phyloP scores from a whole-genome alignment of 2,888 invertebrate species.

The Troilus luridus region DNA sequence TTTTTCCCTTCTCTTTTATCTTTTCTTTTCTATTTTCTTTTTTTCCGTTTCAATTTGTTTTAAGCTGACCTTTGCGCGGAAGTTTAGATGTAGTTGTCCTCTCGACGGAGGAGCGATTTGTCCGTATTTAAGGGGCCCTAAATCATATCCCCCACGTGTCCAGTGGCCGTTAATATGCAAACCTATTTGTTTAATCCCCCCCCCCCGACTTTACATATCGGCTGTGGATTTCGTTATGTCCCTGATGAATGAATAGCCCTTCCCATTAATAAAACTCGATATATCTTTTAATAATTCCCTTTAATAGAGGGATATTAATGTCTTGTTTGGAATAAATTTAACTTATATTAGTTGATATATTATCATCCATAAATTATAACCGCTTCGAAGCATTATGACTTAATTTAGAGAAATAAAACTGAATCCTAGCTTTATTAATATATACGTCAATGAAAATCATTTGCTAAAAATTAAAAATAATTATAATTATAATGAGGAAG shows the following conservation, averaged over 20 bases:
- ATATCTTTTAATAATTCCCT: background rate
- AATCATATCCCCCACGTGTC: slow-evolving; percentile 33
- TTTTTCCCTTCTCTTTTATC: background rate
- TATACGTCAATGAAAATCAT: too few relatives aligned
- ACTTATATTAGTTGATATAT: too few relatives aligned
- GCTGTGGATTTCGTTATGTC: background rate
- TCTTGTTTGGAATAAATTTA: background rate
- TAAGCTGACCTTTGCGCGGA: slow-evolving; percentile 54
- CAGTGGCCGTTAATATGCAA: slow-evolving; percentile 27
- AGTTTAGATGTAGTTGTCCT: slow-evolving; percentile 41
- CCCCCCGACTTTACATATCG: background rate
- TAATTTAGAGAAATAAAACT: too few relatives aligned
- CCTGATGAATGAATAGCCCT: background rate
- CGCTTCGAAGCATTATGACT: too few relatives aligned
- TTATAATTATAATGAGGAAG: too few relatives aligned
- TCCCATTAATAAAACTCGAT: too few relatives aligned
- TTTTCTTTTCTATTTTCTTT: slow-evolving; percentile 27
- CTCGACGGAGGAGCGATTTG: slow-evolving; percentile 14
- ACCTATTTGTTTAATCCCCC: background rate
- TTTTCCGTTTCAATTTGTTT: slow-evolving; percentile 42
- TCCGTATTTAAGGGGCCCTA: slow-evolving; percentile 32
- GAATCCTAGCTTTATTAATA: too few relatives aligned
- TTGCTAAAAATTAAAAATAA: too few relatives aligned
- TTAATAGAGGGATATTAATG: background rate
- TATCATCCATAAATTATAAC: too few relatives aligned